Percentiles rank a stretch among this genome's conserved stretches.
phyloP scores from a whole-genome alignment of 2,888 invertebrate species.

The Helleia helle region DNA sequence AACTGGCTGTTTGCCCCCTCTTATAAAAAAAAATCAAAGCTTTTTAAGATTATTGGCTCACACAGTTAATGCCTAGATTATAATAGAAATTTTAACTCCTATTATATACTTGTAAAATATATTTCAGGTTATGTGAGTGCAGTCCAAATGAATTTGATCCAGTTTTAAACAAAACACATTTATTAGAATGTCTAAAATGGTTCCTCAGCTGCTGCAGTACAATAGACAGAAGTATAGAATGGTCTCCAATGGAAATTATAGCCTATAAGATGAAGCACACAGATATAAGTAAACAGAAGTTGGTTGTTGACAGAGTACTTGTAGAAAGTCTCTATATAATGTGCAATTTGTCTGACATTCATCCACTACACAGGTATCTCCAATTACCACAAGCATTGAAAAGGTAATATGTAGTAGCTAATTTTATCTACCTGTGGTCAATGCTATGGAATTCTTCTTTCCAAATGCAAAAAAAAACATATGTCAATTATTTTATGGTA shows the following conservation, averaged over 20 bases:
- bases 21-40: too few relatives aligned
- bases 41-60: too few relatives aligned
- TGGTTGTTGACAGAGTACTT: constrained; percentile 52
- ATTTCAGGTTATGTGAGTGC: constrained; percentile 75
- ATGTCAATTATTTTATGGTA: too few relatives aligned
- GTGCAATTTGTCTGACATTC: constrained; percentile 76
- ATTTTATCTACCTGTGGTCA: not conserved
- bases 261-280: constrained; percentile 15
- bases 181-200: constrained; percentile 81
- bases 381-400: constrained; percentile 48
- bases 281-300: constrained; percentile 17
- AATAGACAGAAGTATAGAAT: constrained; percentile 21
- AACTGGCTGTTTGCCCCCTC: too few relatives aligned
- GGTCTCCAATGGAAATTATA: constrained; percentile 10
- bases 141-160: constrained; percentile 76
- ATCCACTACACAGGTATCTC: constrained; percentile 69
- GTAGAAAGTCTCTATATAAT: constrained; percentile 81
- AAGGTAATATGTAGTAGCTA: constrained; percentile 42
- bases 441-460: too few relatives aligned
- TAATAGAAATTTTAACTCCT: too few relatives aligned
- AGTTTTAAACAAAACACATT: constrained; percentile 79
- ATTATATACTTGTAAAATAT: constrained; percentile 6
- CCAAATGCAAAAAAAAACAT: too few relatives aligned
- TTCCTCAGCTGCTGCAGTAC: constrained; percentile 74
- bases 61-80: too few relatives aligned